phyloP scores from a whole-genome alignment of 2,113 vertebrate genomes.

The Cynoglossus semilaevis region DNA sequence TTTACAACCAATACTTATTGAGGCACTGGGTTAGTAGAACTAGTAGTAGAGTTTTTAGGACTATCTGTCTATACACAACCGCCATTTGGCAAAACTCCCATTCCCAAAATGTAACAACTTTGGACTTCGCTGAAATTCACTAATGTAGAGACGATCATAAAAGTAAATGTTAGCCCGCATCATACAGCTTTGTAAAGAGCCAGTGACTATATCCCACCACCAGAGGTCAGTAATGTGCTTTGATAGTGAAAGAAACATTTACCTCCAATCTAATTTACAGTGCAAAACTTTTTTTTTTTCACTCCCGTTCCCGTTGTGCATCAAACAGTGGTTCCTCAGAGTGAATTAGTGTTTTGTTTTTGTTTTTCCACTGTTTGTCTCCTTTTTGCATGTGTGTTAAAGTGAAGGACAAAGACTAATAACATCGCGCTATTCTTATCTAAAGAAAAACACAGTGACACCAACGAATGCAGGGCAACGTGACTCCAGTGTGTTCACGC shows the following conservation, averaged over 20 bases:
- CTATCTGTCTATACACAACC: too few species aligned
- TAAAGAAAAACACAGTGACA: constrained; percentile 36
- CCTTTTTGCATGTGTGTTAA: background rate
- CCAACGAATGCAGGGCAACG: constrained; percentile 38
- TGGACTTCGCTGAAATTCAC: too few species aligned
- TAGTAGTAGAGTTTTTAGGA: constrained; percentile 34
- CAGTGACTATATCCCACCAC: constrained; percentile 48
- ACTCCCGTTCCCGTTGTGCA: too few species aligned
- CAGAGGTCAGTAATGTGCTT: constrained; percentile 55
- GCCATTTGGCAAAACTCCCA: constrained; percentile 1
- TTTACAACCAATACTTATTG: constrained; percentile 60
- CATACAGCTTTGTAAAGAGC: too few species aligned
- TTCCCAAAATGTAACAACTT: too few species aligned
- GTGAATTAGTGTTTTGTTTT: background rate
- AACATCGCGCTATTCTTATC: constrained; percentile 44
- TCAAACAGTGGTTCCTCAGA: too few species aligned
- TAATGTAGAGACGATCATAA: too few species aligned
- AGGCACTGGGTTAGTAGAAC: constrained; percentile 53
- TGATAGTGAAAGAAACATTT: background rate
- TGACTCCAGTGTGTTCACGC: too few species aligned
- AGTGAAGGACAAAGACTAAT: constrained; percentile 11
- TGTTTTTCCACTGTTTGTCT: background rate
- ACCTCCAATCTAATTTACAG: background rate
- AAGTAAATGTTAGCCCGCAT: too few species aligned
- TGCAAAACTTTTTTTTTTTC: too few species aligned